These are phyloP conservation scores for Parnassius smintheus DNA, from an alignment of 2,888 invertebrate species.

Conservation along the genomic window DNA sequence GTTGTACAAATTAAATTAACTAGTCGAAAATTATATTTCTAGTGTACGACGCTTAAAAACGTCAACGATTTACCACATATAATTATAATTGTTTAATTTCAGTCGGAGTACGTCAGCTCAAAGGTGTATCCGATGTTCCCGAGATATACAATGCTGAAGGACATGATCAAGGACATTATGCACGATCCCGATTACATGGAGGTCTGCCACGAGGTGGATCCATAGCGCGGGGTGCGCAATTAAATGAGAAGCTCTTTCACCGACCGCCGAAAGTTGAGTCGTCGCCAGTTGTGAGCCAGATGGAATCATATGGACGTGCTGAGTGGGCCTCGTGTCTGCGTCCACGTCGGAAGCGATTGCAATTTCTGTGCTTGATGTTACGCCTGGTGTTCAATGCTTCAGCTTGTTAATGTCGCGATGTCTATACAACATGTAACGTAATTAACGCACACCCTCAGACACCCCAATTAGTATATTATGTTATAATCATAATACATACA, in stretches of 20 bases:
- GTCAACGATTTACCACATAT: not conserved
- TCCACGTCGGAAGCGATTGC: not conserved
- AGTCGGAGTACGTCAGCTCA: slow-evolving; percentile 94
- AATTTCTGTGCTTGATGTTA: slow-evolving; percentile 23
- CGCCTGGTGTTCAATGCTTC: slow-evolving; percentile 5
- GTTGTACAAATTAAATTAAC: too few relatives aligned
- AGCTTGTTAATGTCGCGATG: slow-evolving; percentile 1
- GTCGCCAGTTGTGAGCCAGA: slow-evolving; percentile 55
- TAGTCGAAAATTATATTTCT: too few relatives aligned
- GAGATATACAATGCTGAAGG: slow-evolving; percentile 96
- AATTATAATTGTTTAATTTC: slow-evolving; percentile 40
- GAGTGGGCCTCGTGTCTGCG: slow-evolving; percentile 1
- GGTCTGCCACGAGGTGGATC: slow-evolving; percentile 94
- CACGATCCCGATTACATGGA: slow-evolving; percentile 98
- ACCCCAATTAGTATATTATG: too few relatives aligned
- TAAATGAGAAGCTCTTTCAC: slow-evolving; percentile 75
- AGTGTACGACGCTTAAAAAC: too few relatives aligned
- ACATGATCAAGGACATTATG: slow-evolving; percentile 98
- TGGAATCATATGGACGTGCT: slow-evolving; percentile 25
- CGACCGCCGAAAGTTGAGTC: slow-evolving; percentile 69
- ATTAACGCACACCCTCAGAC: too few relatives aligned
- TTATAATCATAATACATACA: too few relatives aligned
- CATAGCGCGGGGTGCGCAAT: slow-evolving; percentile 83
- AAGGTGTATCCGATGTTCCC: slow-evolving; percentile 97
- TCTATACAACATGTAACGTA: not conserved